Evolutionary conservation across 2,797 vertebrate genomes (phyloP), one percentile per base, ranked within the genome.

Genomic region (Ctenochaetus hawaiiensis): DNA sequence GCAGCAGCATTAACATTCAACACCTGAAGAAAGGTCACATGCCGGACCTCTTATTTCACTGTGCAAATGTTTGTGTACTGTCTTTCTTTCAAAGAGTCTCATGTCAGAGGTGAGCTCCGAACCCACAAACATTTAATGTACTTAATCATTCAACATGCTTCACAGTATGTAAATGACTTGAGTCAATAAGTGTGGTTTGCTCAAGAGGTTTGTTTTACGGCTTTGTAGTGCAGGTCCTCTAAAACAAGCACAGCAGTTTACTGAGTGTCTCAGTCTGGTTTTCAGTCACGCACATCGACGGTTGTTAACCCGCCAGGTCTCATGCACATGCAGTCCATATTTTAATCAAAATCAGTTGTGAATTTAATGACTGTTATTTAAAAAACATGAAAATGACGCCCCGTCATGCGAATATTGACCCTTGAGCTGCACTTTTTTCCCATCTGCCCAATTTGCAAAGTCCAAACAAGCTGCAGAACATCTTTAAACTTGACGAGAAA

Each of bases 181-280:
- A 67, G 75, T 81, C 65, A 84, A 78, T 23, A 86, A 4, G 56
- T 12, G 13, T 2, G 10, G 73, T 88, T 82, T 82, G 78, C 76
- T 76, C 60, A 39, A 72, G 43, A 64, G 44, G 69, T 77, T 78
- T 60, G 23, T 47, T 60, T 17, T 0, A 6, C 23, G 11, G 2
- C 23, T 61, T 48, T 62, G 20, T 14, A 0, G 8, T 16, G 4
- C 17, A 2, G 1, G n/a, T 22, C 3, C 44, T 13, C 30, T 60
- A 4, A 43, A 41, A 63, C 47, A 34, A 16, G 56, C 51, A 12
- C 1, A 11, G 41, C 66, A 23, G 61, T 12, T 54, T 54, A 6
- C 11, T 1, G 8, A 3, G 18, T 20, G 23, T 22, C 41, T 47
- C 22, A 0, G 30, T 34, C 30, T 34, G 30, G 30, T 34, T 34